Conservation (phyloP, 2,797 vertebrate genomes). For the Ptychobarbus kaznakovi region DNA sequence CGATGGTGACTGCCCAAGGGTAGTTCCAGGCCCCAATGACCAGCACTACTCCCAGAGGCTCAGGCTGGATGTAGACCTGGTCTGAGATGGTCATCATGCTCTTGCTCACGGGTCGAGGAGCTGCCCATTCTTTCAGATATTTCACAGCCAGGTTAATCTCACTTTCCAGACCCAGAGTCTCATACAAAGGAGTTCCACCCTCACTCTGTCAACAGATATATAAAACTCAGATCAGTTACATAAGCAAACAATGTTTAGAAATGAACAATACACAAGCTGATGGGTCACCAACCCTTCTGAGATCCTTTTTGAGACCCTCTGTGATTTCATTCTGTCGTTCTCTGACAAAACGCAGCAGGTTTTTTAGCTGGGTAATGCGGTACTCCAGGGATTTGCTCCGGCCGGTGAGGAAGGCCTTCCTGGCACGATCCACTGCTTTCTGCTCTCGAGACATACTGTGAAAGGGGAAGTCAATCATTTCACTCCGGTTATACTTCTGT, state of each 20-base stretch:
- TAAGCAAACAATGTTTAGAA: neutral
- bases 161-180: slow-evolving; percentile 78
- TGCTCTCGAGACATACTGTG: slow-evolving; percentile 81
- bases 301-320: slow-evolving; percentile 83
- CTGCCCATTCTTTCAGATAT: slow-evolving; percentile 85
- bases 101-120: slow-evolving; percentile 80
- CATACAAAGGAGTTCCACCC: slow-evolving; percentile 75
- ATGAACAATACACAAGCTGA: neutral
- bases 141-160: slow-evolving; percentile 79
- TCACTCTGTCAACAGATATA: slow-evolving; percentile 75
- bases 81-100: slow-evolving; percentile 82
- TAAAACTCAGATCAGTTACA: neutral
- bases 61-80: slow-evolving; percentile 81
- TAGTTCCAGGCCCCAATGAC: slow-evolving; percentile 94
- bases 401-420: slow-evolving; percentile 84
- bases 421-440: slow-evolving; percentile 77
- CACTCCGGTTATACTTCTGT: slow-evolving; percentile 24
- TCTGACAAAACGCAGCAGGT: slow-evolving; percentile 78
- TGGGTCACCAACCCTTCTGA: slow-evolving; percentile 80
- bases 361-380: slow-evolving; percentile 85
- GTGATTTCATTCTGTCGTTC: slow-evolving; percentile 81
- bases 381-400: slow-evolving; percentile 82
- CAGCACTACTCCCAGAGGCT: slow-evolving; percentile 91
- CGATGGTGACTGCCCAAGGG: slow-evolving; percentile 84
- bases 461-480: slow-evolving; percentile 41